phyloP scores from a whole-genome alignment of 2,797 vertebrate species.

The Chrysocyon brachyurus region DNA sequence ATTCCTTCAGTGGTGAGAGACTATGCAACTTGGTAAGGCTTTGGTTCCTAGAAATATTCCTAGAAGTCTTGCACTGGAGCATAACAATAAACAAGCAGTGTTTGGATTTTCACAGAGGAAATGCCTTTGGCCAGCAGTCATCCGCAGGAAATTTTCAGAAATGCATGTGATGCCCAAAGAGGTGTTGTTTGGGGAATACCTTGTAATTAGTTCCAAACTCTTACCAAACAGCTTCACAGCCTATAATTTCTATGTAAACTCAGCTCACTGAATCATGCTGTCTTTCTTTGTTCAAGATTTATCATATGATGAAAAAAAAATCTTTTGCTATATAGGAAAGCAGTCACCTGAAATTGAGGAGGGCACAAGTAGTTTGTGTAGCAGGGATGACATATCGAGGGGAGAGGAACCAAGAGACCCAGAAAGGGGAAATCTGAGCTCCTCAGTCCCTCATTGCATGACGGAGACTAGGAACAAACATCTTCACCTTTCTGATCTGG shows the following conservation, averaged over 20 bases:
- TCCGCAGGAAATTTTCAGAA: constrained; percentile 29
- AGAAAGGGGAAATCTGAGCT: background rate
- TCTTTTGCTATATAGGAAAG: background rate
- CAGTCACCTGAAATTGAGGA: background rate
- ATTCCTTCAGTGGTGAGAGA: background rate
- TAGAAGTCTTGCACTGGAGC: constrained; percentile 54
- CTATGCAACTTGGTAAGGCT: background rate
- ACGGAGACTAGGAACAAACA: background rate
- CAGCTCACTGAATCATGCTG: constrained; percentile 29
- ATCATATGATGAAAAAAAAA: background rate
- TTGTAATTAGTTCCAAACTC: constrained; percentile 72
- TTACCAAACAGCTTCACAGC: background rate
- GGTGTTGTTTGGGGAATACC: constrained; percentile 60
- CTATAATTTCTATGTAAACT: constrained; percentile 67
- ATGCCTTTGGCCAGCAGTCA: background rate
- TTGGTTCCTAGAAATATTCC: constrained; percentile 65
- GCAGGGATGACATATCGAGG: no score
- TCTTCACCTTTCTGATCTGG: background rate
- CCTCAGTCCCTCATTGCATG: background rate
- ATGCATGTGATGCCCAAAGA: background rate
- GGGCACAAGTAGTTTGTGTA: background rate
- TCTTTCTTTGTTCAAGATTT: constrained; percentile 54
- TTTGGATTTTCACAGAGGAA: constrained; percentile 51
- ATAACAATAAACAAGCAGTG: constrained; percentile 29
- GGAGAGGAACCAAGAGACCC: background rate